Evolutionary conservation across 2,113 vertebrate species (phyloP), one percentile per base, ranked within the genome.

Genomic region (Equus przewalskii): DNA sequence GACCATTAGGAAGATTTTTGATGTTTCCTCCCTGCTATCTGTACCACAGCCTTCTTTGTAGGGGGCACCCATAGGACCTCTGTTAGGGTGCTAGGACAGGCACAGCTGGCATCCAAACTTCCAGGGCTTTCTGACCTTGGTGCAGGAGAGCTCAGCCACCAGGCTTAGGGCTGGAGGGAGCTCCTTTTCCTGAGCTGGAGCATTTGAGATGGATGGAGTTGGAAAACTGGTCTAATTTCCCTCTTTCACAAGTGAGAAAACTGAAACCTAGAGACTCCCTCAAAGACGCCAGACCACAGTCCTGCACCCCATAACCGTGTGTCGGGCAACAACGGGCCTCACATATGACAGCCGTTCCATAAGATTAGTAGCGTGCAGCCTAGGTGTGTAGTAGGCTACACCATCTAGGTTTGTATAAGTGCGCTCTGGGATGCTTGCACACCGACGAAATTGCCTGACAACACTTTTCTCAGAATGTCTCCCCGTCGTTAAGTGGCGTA

Each of bases 121-220:
- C 56, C n/a, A 70, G 82, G 76, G 36, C 65, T 95, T 95, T 70
- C 90, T 96, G 92, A 96, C 93, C 73, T 97, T 70, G 75, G 67
- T 33, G 4, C 26, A 6, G 24, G 15, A 5, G 60, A 81, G 7
- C 65, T 44, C 1, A 1, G 36, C 65, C 70, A 36, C 28, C 26
- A 84, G 83, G 60, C 82, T 79, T 82, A 75, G 41, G 22, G 11
- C 10, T 65, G 30, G 64, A 22, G 70, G 10, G 33, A 26, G 6
- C 33, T 93, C 54, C 33, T 69, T 79, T 89, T 33, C 21, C 46
- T 67, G 67, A 93, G 41, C 58, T 76, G 76, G 58, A 73, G 69
- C 64, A 46, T 87, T 54, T 33, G 33, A 93, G 21, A 26, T 81
- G 44, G 30, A 72, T 28, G 7, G 33, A 87, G 12, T 69, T 78